phyloP scores from a whole-genome alignment of 2,888 invertebrate genomes.

The Cheilosia impressa region DNA sequence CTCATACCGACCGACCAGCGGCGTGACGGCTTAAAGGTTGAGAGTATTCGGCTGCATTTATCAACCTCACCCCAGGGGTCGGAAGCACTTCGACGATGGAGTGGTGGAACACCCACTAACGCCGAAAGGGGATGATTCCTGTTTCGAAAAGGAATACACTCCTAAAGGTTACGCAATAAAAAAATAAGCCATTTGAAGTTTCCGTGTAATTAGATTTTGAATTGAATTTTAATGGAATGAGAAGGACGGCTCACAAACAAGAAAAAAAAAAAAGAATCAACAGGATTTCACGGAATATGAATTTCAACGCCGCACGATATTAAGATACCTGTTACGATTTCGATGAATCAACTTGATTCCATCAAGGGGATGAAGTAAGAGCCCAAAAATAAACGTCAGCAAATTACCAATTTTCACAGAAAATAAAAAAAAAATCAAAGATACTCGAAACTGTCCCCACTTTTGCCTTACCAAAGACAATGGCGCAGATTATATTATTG shows the following conservation, averaged over 20 bases:
- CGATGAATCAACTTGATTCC: conserved; percentile 60
- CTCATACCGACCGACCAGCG: conserved; percentile 6
- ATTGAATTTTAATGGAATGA: conserved; percentile 69
- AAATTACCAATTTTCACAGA: conserved; percentile 69
- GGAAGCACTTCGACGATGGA: conserved; percentile 65
- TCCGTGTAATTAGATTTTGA: conserved; percentile 75
- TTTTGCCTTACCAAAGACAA: conserved; percentile 45
- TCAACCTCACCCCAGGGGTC: conserved; percentile 67
- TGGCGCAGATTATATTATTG: conserved; percentile 50
- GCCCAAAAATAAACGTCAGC: conserved; percentile 70
- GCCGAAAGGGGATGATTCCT: conserved; percentile 28
- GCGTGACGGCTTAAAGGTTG: conserved; percentile 62
- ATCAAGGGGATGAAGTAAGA: background rate
- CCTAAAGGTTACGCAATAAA: conserved; percentile 74
- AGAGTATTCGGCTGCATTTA: conserved; percentile 61
- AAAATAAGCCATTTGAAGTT: conserved; percentile 72
- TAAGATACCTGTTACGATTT: conserved; percentile 68
- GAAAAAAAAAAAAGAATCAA: conserved; percentile 65
- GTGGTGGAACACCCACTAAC: conserved; percentile 51
- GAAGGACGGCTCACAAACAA: conserved; percentile 12
- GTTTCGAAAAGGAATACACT: conserved; percentile 14
- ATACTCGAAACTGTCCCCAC: conserved; percentile 9
- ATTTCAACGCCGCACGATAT: conserved; percentile 57
- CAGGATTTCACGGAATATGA: conserved; percentile 74
- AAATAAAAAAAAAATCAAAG: conserved; percentile 45